Base-by-base conservation (phyloP, 1,140 invertebrate species). In the Pseudomyrmex sp. region DNA sequence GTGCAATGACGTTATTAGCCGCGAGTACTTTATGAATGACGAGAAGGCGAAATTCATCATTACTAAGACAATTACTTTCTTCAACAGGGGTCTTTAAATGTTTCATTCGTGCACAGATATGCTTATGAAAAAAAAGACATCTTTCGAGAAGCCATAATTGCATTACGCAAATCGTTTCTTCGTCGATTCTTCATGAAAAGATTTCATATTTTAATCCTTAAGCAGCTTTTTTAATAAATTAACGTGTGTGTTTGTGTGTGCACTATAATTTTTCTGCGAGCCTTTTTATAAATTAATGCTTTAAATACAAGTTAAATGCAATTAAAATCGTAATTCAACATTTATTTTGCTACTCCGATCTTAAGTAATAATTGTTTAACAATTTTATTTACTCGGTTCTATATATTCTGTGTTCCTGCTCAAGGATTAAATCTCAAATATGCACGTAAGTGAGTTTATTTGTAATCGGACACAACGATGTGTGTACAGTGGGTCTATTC, bases 21-120 rank as follows among this genome's bases (percentile, higher is more conserved):
- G 59, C 46, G 20, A 68, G 68, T 76, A 77, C 48, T 77, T 73
- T 83, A 48, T 48, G 23, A 52, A 61, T 85, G 56, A 79, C 35
- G 44, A 63, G 15, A 83, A 88, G 77, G 65, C 72, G 54, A 62
- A 48, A 15, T 58, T 70, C 77, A 59, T 85, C 85, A 72, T 44
- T 76, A 69, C 48, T 88, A 59, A 62, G 20, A 83, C 61, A 74
- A 50, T 88, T 83, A 85, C 48, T 85, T 83, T 82, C 73, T 80
- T 85, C 35, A 79, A 61, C 56, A 50, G 23, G 68, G 52, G 0
- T 65, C 56, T 46, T 69, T 66, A 83, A 88, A 85, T 75, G 18
- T 69, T 44, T 87, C 62, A 46, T n/a, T 84, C 35, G 69, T 84
- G 85, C 69, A 87, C 58, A 68, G 66, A 54, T 76, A 87, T 44